Conservation (phyloP, 2,113 vertebrate species). For the Antechinus flavipes region DNA sequence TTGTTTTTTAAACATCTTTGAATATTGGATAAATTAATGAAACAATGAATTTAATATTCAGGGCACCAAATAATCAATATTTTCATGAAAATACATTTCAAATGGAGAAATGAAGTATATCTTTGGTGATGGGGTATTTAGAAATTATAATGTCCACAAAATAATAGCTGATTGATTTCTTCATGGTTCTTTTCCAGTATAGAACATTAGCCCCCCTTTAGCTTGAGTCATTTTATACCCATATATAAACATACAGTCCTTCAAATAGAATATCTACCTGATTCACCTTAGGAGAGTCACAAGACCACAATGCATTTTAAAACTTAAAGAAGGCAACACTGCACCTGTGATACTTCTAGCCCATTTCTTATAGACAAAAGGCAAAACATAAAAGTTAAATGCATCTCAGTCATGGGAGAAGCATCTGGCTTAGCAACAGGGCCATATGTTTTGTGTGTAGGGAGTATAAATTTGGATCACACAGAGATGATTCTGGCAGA, state of each 20-base stretch:
- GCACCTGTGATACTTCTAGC: constrained; percentile 5
- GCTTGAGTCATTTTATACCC: not conserved
- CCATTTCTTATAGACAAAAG: constrained; percentile 50
- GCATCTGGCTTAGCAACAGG: constrained; percentile 51
- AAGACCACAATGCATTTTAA: not conserved
- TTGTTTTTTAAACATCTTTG: not conserved
- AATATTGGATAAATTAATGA: not conserved
- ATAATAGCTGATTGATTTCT: not conserved
- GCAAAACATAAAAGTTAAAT: constrained; percentile 45
- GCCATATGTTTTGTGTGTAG: constrained; percentile 17
- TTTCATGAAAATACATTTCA: not conserved
- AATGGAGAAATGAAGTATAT: not conserved
- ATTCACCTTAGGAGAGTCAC: not conserved
- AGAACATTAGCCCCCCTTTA: not conserved
- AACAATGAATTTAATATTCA: not conserved
- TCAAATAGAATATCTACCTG: not conserved
- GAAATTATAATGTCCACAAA: not conserved
- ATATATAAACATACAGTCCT: not conserved
- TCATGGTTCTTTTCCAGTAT: not conserved
- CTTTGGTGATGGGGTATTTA: not conserved
- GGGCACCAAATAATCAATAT: not conserved
- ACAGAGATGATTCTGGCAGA: constrained; percentile 59
- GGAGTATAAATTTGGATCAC: constrained; percentile 61
- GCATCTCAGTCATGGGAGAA: constrained; percentile 18
- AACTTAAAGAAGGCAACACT: constrained; percentile 16